phyloP scores from a whole-genome alignment of 1,140 invertebrate species.

The Elymnias hypermnestra region DNA sequence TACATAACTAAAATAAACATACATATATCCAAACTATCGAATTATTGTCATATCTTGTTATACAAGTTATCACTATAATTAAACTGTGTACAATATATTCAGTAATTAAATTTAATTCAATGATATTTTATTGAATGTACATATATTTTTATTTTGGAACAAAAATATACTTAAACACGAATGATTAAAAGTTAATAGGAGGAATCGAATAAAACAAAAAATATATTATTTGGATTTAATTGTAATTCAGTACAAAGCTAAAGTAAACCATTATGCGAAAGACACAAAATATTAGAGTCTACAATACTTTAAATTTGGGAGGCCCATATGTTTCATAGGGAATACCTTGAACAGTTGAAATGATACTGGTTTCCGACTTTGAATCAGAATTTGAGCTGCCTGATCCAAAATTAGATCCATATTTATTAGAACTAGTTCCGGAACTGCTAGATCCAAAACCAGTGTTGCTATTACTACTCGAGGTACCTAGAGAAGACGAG shows the following conservation, averaged over 20 bases:
- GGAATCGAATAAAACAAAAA: background rate
- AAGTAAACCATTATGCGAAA: background rate
- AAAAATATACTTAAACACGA: no score
- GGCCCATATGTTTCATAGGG: constrained; percentile 60
- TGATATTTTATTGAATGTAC: no score
- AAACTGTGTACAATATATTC: no score
- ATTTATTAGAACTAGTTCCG: constrained; percentile 1
- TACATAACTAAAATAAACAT: no score
- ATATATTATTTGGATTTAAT: background rate
- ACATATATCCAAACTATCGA: no score
- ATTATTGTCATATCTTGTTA: no score
- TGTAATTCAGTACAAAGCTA: background rate
- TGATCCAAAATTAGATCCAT: constrained; percentile 8
- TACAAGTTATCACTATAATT: no score
- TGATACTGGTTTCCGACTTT: constrained; percentile 27
- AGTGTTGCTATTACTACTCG: no score
- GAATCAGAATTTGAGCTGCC: constrained; percentile 16
- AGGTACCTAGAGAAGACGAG: no score
- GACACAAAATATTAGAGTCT: constrained; percentile 13
- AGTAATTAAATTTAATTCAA: no score
- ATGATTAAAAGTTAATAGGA: no score
- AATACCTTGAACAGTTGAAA: constrained; percentile 60
- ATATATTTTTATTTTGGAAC: no score
- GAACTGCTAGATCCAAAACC: constrained; percentile 5
- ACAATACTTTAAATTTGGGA: constrained; percentile 49